Conservation (phyloP, 2,113 vertebrate species). For the Psophia crepitans region DNA sequence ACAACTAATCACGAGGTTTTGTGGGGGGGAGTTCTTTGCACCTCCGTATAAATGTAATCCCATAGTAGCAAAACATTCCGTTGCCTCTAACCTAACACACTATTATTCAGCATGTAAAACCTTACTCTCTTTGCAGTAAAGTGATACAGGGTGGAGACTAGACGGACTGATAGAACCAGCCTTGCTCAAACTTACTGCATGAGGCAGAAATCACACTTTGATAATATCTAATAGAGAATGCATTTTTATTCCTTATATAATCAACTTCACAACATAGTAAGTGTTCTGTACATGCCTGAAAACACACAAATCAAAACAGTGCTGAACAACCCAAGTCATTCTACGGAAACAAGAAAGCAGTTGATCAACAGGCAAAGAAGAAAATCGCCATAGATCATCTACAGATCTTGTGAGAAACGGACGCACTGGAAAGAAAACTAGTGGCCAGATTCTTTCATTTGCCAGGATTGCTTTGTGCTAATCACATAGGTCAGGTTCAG, state of each 20-base stretch:
- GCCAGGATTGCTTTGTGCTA: background rate
- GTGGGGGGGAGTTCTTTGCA: background rate
- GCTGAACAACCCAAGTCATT: background rate
- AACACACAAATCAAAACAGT: background rate
- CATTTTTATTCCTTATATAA: background rate
- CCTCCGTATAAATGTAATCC: background rate
- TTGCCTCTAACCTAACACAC: background rate
- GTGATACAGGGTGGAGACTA: background rate
- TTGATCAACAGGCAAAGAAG: background rate
- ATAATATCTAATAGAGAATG: background rate
- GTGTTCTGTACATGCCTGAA: background rate
- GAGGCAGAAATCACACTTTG: background rate
- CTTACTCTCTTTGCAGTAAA: background rate
- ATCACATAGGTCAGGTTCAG: background rate
- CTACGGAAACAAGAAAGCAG: background rate
- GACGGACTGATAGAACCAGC: background rate
- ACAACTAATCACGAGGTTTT: conserved; percentile 10
- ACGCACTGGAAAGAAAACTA: background rate
- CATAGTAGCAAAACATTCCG: background rate
- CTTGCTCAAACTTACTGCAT: background rate
- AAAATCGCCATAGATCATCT: background rate
- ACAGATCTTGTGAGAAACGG: background rate
- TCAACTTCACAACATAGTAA: background rate
- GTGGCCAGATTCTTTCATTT: background rate
- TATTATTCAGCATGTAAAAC: background rate